Percentiles rank a stretch among this genome's conserved stretches.
phyloP scores from a whole-genome alignment of 2,797 vertebrate species.

The Notolepis coatsorum region DNA sequence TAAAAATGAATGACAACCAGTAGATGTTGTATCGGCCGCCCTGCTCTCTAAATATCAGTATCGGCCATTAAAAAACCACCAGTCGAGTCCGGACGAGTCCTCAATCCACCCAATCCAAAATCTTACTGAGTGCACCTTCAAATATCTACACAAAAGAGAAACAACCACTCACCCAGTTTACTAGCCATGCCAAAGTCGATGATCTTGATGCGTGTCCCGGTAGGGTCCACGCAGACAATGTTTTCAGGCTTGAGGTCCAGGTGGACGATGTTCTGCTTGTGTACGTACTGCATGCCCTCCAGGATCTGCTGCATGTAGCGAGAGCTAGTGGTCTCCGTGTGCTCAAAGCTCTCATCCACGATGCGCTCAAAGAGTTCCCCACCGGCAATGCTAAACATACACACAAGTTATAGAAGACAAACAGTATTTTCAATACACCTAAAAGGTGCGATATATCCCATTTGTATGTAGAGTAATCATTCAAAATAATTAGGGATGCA shows the following conservation, averaged over 20 bases:
- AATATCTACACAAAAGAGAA: not conserved
- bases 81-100: too few relatives aligned
- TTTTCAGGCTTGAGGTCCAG: constrained; percentile 93
- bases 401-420: too few relatives aligned
- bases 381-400: constrained; percentile 80
- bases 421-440: too few relatives aligned
- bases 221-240: constrained; percentile 84
- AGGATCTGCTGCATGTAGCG: constrained; percentile 89
- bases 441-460: too few relatives aligned
- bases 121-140: not conserved
- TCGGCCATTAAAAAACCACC: too few relatives aligned
- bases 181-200: constrained; percentile 88
- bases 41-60: too few relatives aligned
- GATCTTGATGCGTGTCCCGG: constrained; percentile 85
- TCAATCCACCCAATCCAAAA: too few relatives aligned
- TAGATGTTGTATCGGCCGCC: too few relatives aligned
- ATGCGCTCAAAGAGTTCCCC: constrained; percentile 92
- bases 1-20: too few relatives aligned
- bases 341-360: constrained; percentile 86
- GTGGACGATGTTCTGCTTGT: constrained; percentile 83
- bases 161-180: constrained; percentile 80
- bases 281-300: constrained; percentile 86
- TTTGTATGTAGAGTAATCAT: too few relatives aligned
- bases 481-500: too few relatives aligned
- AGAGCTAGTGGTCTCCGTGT: constrained; percentile 87